Evolutionary conservation across 92 coral and sea anemone genomes (phyloP), one percentile per base, ranked within the genome.

Genomic region (Porites divaricata): DNA sequence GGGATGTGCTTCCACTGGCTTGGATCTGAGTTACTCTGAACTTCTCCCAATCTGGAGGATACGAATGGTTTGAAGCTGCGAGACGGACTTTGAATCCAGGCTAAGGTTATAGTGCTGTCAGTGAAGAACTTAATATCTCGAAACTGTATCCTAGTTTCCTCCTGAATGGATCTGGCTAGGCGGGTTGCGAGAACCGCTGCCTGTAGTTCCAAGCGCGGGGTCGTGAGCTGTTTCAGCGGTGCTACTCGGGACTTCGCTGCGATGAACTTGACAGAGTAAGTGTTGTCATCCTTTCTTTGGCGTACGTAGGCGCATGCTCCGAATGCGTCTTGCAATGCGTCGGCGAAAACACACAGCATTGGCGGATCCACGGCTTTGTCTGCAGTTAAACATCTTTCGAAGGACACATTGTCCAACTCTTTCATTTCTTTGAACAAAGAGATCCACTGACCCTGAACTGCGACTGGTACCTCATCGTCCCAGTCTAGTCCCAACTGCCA

Each of bases 401-500:
- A 90, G 8, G 88, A 81, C 53, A 87, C 80, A 56, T 72, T 70
- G 76, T 90, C 77, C 75, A 92, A 72, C 66, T 89, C 88, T 61
- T 90, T 67, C 83, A 92, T 90, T 77, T 85, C 89, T 17, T 89
- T 35, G 83, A 90, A 90, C 26, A 86, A 78, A 20, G 67, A 66
- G 4, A 24, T 69, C 93, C 93, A 90, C 67, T 79, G 83, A 21
- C 70, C 67, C 49, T 79, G 76, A 49, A 87, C 77, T n/a, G 23
- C 22, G 73, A 0, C 35, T 21, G 91, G 85, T 19, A 80, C 85
- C 24, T 70, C 80, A n/a, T 90, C 91, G 66, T 89, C 93, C 87
- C 92, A 88, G 81, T 85, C 85, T 26, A 91, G 51, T 41, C 95
- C 92, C 26, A 72, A 22, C 63, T 75, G 83, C 91, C 92, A 91